These are phyloP conservation scores for Barypeithes pellucidus DNA, from an alignment of 2,888 invertebrate genomes.

Conservation along the genomic window DNA sequence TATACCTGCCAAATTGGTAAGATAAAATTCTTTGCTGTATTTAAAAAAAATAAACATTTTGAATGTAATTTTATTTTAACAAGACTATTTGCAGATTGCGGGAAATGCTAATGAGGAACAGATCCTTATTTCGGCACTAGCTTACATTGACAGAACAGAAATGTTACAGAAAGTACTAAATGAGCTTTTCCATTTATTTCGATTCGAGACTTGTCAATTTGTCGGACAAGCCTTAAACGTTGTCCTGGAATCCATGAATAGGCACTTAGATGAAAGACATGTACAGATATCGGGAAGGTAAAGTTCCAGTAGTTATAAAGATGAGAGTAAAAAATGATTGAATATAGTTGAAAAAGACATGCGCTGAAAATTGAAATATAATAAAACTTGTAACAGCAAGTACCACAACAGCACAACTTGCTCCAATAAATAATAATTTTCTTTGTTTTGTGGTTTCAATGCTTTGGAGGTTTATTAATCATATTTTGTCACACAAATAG, in stretches of 20 bases:
- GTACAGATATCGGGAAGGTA: slow-evolving; percentile 95
- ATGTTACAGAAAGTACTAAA: slow-evolving; percentile 90
- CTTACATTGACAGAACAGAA: slow-evolving; percentile 89
- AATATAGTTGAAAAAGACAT: too few relatives aligned
- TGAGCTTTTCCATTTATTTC: slow-evolving; percentile 90
- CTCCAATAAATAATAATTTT: too few relatives aligned
- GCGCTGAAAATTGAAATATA: too few relatives aligned
- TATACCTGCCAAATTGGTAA: slow-evolving; percentile 91
- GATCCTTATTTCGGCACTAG: slow-evolving; percentile 87
- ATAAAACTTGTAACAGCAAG: too few relatives aligned
- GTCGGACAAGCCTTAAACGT: slow-evolving; percentile 84
- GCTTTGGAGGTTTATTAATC: too few relatives aligned
- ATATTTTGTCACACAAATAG: too few relatives aligned
- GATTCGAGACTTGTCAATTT: slow-evolving; percentile 86
- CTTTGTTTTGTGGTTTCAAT: too few relatives aligned
- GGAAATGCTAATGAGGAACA: slow-evolving; percentile 95
- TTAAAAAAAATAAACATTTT: not conserved
- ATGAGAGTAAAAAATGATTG: not conserved
- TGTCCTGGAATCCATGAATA: slow-evolving; percentile 92
- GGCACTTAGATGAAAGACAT: slow-evolving; percentile 88
- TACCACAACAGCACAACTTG: too few relatives aligned
- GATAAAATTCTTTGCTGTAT: slow-evolving; percentile 56
- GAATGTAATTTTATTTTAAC: not conserved
- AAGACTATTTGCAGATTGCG: slow-evolving; percentile 81
- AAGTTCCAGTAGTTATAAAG: slow-evolving; percentile 28